A percentile compares a stretch with the other conserved stretches of the same genome.
Conservation (phyloP, 2,888 invertebrate species). For the Notocelia uddmanniana region DNA sequence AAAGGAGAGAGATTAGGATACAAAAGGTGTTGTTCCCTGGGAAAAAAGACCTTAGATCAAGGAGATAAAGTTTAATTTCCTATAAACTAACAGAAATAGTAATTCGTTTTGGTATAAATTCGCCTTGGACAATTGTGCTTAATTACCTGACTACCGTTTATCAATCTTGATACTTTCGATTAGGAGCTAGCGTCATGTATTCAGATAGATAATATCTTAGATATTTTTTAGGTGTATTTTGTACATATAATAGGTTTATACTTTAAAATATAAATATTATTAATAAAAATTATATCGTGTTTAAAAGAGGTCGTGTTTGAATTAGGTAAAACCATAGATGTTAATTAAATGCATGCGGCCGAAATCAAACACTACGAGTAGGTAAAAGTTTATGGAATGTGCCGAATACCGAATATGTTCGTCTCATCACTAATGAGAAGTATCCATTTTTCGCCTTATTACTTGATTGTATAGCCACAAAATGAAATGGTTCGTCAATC, state of each 20-base stretch:
- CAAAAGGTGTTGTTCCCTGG: neutral
- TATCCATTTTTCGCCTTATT: too few species aligned
- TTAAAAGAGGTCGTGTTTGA: neutral
- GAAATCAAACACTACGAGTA: too few species aligned
- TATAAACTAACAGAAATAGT: neutral
- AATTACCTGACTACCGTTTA: conserved; percentile 1
- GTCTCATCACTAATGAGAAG: too few species aligned
- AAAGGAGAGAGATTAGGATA: neutral
- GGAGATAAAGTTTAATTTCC: neutral
- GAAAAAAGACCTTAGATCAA: neutral
- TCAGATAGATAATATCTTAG: conserved; percentile 3
- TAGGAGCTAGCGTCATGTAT: neutral
- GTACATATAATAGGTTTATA: neutral
- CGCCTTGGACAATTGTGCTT: neutral
- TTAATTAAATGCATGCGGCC: too few species aligned
- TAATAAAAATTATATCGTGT: neutral
- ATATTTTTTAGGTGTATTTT: neutral
- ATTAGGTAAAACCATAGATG: neutral
- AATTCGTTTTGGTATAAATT: neutral
- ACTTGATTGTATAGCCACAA: too few species aligned
- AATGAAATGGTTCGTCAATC: too few species aligned
- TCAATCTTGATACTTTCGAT: conserved; percentile 14
- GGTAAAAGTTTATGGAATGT: too few species aligned
- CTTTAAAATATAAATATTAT: neutral
- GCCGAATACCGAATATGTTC: too few species aligned